These are phyloP conservation scores for Oenanthe melanoleuca DNA, from an alignment of 2,113 vertebrate genomes.

Conservation along the genomic window DNA sequence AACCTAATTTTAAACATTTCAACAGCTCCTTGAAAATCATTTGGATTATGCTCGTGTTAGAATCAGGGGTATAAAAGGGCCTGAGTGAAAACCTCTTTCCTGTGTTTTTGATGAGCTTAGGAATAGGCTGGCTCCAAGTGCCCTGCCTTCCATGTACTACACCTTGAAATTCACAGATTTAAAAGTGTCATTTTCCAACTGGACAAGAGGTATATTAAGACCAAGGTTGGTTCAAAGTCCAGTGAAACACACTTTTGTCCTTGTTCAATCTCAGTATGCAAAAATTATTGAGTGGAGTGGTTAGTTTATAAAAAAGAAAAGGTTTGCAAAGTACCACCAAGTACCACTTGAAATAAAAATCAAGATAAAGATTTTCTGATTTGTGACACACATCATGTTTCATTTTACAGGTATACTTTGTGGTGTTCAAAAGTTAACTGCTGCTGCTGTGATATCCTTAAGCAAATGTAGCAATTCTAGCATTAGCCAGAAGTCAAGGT, in stretches of 20 bases:
- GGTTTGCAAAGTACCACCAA: not conserved
- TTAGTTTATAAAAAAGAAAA: not conserved
- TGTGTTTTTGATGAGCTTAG: not conserved
- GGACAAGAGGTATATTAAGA: not conserved
- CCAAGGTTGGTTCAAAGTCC: not conserved
- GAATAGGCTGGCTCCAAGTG: not conserved
- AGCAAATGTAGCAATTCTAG: not conserved
- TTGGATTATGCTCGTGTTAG: not conserved
- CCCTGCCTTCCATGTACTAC: not conserved
- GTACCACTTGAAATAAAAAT: not conserved
- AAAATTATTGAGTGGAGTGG: not conserved
- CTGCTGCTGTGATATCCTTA: not conserved
- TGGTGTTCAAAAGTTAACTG: not conserved
- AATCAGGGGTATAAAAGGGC: not conserved
- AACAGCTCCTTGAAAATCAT: not conserved
- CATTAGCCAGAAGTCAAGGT: not conserved
- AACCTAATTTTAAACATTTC: slow-evolving; percentile 43
- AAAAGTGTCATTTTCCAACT: not conserved
- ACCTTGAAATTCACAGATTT: not conserved
- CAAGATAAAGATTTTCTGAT: not conserved
- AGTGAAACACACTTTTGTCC: not conserved
- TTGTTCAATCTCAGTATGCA: not conserved
- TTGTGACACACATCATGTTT: rapidly evolving
- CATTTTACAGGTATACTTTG: not conserved
- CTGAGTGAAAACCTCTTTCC: not conserved